A percentile compares a stretch with the other conserved stretches of the same genome.
phyloP scores from a whole-genome alignment of 1,140 invertebrate genomes.

The Anastrepha obliqua region DNA sequence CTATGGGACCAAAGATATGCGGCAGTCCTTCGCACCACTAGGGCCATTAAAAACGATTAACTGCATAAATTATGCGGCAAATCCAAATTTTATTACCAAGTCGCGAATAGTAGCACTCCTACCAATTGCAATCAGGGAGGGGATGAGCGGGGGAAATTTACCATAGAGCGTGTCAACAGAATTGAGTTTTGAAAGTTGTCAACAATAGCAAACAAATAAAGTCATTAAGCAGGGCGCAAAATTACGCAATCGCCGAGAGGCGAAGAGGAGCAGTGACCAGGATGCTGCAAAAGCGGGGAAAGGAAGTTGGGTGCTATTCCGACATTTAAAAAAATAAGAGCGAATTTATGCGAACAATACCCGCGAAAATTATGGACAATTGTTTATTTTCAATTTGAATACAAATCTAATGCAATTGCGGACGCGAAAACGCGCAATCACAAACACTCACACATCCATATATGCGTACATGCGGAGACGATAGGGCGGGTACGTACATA shows the following conservation, averaged over 20 bases:
- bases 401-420: conserved; percentile 58
- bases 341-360: conserved; percentile 52
- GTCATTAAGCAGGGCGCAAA: conserved; percentile 47
- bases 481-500: not conserved
- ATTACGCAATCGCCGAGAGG: not conserved
- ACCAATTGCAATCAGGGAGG: not conserved
- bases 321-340: conserved; percentile 42
- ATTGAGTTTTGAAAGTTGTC: conserved; percentile 27
- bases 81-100: conserved; percentile 54
- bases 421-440: conserved; percentile 25
- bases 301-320: not conserved
- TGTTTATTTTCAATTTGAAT: conserved; percentile 55
- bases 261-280: conserved; percentile 15
- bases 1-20: not conserved
- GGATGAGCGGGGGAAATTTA: not conserved
- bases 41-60: conserved; percentile 52
- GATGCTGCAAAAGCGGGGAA: not conserved
- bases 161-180: not conserved
- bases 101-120: conserved; percentile 33
- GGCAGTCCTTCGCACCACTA: not conserved
- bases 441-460: conserved; percentile 6
- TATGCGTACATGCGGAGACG: not conserved
- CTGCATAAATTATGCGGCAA: conserved; percentile 54
- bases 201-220: conserved; percentile 55
- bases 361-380: conserved; percentile 54